Base-by-base conservation (phyloP, 2,797 vertebrate species). In the Gallinago solitaria region DNA sequence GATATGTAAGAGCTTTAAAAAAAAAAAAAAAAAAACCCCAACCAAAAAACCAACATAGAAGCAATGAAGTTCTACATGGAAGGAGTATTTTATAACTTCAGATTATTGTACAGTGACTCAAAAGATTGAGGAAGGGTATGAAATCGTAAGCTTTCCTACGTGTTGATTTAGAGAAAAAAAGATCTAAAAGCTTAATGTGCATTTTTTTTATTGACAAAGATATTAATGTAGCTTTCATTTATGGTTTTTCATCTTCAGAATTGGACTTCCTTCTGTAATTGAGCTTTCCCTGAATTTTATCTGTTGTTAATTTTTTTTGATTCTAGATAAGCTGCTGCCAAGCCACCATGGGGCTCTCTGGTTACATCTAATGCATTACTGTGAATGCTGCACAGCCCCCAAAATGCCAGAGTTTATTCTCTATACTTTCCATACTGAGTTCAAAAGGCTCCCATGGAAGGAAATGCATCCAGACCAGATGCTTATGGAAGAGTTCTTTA, bases 401-500 rank as follows among this genome's bases (percentile, higher is more conserved):
- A 98, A 97, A 86, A 99, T 99, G 94, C 99, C 99, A 0, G 99
- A 99, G 96, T 99, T 99, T 97, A 98, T 99, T 59, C 98, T 99
- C 32, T 99, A 99, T 83, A 89, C 98, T 59, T 99, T 99, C 89
- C 99, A 99, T 93, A 97, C 97, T 9, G 98, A 99, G 59, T 99
- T 99, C 86, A 98, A 56, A 87, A 98, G 93, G 32, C 98, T 99
- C 67, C 98, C 98, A 0, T 99, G 99, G 99, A 98, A 97, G 96
- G 98, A 99, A 80, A 98, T 99, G 95, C 98, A 98, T 94, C 99
- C 99, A 4, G 99, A 99, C 97, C 99, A 98, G 70, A 95, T 97
- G 50, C 98, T 99, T 48, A 99, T 99, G 99, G 99, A 99, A 95
- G 98, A 99, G 88, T 99, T 99, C 94, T 99, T 99, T 91, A 99